phyloP scores from a whole-genome alignment of 2,113 vertebrate genomes.

The Dipodomys spectabilis region DNA sequence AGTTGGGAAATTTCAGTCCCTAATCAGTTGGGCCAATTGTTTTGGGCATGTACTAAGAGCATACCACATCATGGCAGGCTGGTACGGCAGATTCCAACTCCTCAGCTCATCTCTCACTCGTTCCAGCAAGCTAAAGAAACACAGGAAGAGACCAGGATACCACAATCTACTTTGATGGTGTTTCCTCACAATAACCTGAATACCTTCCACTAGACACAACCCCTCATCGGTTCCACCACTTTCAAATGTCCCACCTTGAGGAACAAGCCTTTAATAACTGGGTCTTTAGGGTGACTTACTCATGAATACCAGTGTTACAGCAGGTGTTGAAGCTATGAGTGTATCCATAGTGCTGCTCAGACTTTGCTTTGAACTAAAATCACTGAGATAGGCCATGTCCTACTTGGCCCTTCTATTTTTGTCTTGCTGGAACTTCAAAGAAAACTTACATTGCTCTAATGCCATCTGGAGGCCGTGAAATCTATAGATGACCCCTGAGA shows the following conservation, averaged over 20 bases:
- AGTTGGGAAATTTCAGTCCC: not conserved
- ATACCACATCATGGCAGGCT: not conserved
- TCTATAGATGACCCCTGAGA: not conserved
- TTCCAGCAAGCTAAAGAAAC: not conserved
- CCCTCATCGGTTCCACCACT: not conserved
- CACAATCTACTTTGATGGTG: not conserved
- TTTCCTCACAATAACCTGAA: not conserved
- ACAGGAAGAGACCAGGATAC: not conserved
- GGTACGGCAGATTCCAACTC: not conserved
- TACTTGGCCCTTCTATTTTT: not conserved
- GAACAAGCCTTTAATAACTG: not conserved
- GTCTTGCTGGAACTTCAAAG: not conserved
- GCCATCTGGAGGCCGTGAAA: not conserved
- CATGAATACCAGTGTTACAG: not conserved
- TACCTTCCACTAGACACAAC: not conserved
- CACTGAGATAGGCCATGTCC: not conserved
- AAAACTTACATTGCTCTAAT: not conserved
- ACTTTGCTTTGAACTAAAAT: not conserved
- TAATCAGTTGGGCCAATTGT: not conserved
- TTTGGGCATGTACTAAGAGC: not conserved
- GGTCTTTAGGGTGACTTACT: not conserved
- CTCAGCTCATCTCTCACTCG: not conserved
- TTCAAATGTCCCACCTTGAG: not conserved
- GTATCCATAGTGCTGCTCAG: not conserved
- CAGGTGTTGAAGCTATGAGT: not conserved